Percentiles rank a stretch among this genome's conserved stretches.
phyloP scores from a whole-genome alignment of 2,888 invertebrate species.

The Hyalella azteca region DNA sequence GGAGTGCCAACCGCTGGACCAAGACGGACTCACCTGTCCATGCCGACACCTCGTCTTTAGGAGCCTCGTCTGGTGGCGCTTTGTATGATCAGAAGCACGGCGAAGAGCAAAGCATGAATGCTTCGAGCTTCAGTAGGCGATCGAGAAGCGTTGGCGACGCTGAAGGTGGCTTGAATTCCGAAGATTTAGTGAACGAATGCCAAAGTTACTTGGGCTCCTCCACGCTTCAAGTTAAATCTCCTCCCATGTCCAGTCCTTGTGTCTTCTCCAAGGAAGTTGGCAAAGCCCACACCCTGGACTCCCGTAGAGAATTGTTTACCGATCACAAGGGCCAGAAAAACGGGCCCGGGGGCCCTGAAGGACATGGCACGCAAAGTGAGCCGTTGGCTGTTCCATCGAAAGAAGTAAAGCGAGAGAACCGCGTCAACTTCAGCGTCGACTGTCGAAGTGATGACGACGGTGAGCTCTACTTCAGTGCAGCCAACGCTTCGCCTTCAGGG shows the following conservation, averaged over 20 bases:
- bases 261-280: background rate
- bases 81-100: background rate
- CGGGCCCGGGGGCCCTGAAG: constrained; percentile 58
- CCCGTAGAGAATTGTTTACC: background rate
- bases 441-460: constrained; percentile 44
- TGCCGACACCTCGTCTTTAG: background rate
- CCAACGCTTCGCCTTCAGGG: constrained; percentile 55
- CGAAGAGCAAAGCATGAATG: background rate
- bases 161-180: constrained; percentile 43
- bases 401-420: constrained; percentile 41
- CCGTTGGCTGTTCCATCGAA: constrained; percentile 53
- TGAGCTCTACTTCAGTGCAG: constrained; percentile 27
- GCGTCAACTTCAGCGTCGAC: constrained; percentile 38
- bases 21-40: constrained; percentile 5
- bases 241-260: constrained; percentile 30
- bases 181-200: constrained; percentile 52
- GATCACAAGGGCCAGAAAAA: constrained; percentile 57
- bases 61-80: background rate
- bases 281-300: background rate
- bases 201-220: constrained; percentile 45
- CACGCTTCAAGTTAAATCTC: background rate
- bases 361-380: constrained; percentile 55
- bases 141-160: constrained; percentile 10
- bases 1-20: background rate
- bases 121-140: background rate